These are phyloP conservation scores for Chromoteleia sp. DNA, from an alignment of 2,888 invertebrate species.

Conservation along the genomic window DNA sequence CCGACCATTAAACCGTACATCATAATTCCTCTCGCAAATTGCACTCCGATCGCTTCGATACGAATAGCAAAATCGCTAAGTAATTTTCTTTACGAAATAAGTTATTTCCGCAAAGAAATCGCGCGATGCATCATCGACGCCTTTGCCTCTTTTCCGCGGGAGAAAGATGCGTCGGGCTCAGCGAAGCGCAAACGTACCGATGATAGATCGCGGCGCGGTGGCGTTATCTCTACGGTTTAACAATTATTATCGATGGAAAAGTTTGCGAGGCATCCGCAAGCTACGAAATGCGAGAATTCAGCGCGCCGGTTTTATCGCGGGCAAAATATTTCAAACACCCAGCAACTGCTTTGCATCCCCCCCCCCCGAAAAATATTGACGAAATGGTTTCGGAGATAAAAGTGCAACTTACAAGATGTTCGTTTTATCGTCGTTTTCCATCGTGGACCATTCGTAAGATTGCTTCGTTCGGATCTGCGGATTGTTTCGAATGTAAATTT, in stretches of 20 bases:
- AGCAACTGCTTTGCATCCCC: constrained; percentile 8
- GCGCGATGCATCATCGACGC: constrained; percentile 51
- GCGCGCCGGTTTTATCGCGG: constrained; percentile 9
- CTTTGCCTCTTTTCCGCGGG: constrained; percentile 31
- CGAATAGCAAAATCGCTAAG: constrained; percentile 53
- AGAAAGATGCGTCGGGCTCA: constrained; percentile 41
- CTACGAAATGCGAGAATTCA: constrained; percentile 5
- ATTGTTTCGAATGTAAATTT: too few species aligned
- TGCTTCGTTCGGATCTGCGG: too few species aligned
- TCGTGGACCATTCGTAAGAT: too few species aligned
- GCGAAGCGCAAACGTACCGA: constrained; percentile 48
- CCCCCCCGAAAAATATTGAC: constrained; percentile 5
- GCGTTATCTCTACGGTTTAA: constrained; percentile 49
- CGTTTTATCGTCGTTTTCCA: too few species aligned
- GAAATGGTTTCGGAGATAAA: constrained; percentile 1
- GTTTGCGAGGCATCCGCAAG: constrained; percentile 40
- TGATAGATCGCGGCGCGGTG: constrained; percentile 36
- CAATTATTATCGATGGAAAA: constrained; percentile 55
- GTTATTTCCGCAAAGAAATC: constrained; percentile 53
- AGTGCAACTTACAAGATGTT: background rate
- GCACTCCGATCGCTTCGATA: constrained; percentile 47
- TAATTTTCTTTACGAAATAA: constrained; percentile 60
- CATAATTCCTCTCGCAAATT: constrained; percentile 37
- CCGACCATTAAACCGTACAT: constrained; percentile 26
- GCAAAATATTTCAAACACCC: constrained; percentile 12